Conservation (phyloP, 2,113 vertebrate genomes). For the Cromileptes altivelis region DNA sequence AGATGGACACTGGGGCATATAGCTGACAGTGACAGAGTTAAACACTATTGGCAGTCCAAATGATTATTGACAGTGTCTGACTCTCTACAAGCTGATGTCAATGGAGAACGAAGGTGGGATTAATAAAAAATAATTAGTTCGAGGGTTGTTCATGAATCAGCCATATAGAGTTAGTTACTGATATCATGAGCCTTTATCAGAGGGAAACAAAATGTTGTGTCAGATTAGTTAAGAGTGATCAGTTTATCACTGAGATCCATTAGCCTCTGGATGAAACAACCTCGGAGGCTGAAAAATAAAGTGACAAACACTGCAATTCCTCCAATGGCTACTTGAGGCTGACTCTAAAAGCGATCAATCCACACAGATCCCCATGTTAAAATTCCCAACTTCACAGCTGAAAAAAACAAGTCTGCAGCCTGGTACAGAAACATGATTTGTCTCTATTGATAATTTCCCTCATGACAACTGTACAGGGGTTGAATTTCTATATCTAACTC, state of each 20-base stretch:
- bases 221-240: background rate
- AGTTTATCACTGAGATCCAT: background rate
- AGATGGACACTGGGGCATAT: conserved; percentile 21
- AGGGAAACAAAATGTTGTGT: conserved; percentile 5
- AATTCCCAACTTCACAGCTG: too few species aligned
- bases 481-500: too few species aligned
- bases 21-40: conserved; percentile 46
- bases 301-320: too few species aligned
- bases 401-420: too few species aligned
- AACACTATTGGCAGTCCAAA: conserved; percentile 43
- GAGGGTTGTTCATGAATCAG: conserved; percentile 9
- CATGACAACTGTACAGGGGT: too few species aligned
- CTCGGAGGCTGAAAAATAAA: too few species aligned
- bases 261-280: background rate
- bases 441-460: too few species aligned
- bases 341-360: too few species aligned
- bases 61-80: conserved; percentile 30
- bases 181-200: background rate
- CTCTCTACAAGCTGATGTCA: conserved; percentile 16
- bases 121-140: conserved; percentile 45
- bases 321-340: too few species aligned
- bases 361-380: too few species aligned
- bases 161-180: background rate
- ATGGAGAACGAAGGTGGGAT: conserved; percentile 35
- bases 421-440: too few species aligned